These are phyloP conservation scores for Ancistrus triradiatus DNA, from an alignment of 2,113 vertebrate genomes.

Conservation along the genomic window DNA sequence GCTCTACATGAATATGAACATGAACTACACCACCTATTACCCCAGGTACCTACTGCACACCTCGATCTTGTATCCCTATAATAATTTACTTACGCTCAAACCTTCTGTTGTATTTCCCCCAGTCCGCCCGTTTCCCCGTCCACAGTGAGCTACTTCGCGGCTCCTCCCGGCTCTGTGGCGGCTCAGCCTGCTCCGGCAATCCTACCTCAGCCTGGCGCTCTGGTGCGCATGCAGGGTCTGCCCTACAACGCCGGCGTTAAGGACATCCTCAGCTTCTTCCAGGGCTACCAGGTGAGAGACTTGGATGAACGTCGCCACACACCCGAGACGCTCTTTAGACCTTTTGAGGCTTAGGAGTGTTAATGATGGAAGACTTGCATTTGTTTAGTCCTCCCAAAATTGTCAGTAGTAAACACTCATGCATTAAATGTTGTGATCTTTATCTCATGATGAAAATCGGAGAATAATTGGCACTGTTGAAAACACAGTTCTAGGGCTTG, in stretches of 20 bases:
- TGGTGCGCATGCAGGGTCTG: slow-evolving; percentile 95
- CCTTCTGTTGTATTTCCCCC: neutral
- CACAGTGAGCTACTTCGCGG: slow-evolving; percentile 84
- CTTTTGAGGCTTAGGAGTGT: too few relatives aligned
- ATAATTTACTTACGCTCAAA: neutral
- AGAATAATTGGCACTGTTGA: too few relatives aligned
- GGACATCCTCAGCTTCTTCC: slow-evolving; percentile 95
- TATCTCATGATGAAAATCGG: too few relatives aligned
- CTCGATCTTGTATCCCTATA: neutral
- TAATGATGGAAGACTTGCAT: too few relatives aligned
- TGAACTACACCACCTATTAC: slow-evolving; percentile 97
- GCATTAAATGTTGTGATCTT: too few relatives aligned
- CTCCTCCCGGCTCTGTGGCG: slow-evolving; percentile 80
- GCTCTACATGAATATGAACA: slow-evolving; percentile 85
- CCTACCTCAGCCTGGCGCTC: slow-evolving; percentile 79
- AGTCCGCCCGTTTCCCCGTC: slow-evolving; percentile 94
- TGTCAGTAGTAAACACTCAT: too few relatives aligned
- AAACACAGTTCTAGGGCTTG: too few relatives aligned
- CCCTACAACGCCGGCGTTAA: slow-evolving; percentile 91
- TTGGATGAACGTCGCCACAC: too few relatives aligned
- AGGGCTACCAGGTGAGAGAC: slow-evolving; percentile 89
- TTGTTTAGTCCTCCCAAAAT: too few relatives aligned
- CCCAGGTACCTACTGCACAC: slow-evolving; percentile 77
- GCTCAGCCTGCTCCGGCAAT: slow-evolving; percentile 71
- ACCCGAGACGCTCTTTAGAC: too few relatives aligned